Evolutionary conservation across 2,797 vertebrate genomes (phyloP).

Genomic region (Choloepus didactylus): DNA sequence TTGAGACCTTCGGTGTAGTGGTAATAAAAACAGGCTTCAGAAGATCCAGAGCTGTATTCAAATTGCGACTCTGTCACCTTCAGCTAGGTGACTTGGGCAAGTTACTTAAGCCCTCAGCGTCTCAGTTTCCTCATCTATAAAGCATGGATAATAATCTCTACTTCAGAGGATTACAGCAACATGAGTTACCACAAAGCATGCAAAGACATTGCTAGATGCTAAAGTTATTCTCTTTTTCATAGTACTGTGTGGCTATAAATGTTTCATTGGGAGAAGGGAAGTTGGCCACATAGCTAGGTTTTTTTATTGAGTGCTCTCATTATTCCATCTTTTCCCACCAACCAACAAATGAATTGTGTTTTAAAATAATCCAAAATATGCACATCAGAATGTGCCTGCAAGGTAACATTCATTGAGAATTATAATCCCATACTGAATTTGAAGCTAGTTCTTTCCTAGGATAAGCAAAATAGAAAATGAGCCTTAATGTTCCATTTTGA

Average conservation of each 20-base stretch:
- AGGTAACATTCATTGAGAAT: conserved; percentile 18
- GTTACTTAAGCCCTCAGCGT: neutral
- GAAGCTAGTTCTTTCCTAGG: neutral
- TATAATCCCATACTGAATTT: neutral
- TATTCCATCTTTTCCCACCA: neutral
- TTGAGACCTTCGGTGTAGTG: neutral
- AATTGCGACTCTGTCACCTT: neutral
- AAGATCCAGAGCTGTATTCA: neutral
- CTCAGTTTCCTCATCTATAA: neutral
- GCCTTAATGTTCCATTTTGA: neutral
- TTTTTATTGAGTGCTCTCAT: neutral
- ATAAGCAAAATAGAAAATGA: conserved; percentile 5
- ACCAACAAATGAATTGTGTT: conserved; percentile 15
- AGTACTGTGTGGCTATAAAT: neutral
- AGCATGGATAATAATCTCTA: neutral
- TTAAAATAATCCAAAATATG: neutral
- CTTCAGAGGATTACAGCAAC: neutral
- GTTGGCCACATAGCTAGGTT: neutral
- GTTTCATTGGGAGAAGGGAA: neutral
- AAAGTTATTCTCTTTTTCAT: neutral
- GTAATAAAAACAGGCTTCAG: neutral
- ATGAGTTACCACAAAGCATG: neutral
- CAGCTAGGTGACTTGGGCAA: neutral
- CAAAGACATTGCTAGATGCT: neutral
- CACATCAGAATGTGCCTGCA: neutral